phyloP scores from a whole-genome alignment of 1,140 invertebrate genomes.

The Nebria ingens region DNA sequence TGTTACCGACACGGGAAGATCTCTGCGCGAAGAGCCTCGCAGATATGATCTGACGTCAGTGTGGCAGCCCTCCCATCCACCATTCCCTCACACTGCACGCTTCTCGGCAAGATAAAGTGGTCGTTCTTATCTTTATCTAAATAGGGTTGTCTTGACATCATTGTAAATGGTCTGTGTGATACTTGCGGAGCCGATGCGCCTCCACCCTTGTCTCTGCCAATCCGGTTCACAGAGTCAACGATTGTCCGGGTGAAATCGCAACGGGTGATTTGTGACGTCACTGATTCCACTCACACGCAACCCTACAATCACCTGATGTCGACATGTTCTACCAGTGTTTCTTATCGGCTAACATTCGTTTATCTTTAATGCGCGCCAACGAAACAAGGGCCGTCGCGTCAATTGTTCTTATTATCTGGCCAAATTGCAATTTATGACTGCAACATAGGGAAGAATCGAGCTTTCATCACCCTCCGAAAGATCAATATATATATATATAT shows the following conservation, averaged over 20 bases:
- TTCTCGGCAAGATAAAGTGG: conserved; percentile 2
- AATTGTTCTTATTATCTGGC: too few relatives aligned
- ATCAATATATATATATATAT: too few relatives aligned
- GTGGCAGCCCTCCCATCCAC: not conserved
- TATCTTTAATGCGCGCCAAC: too few relatives aligned
- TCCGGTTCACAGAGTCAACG: not conserved
- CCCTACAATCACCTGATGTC: not conserved
- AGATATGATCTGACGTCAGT: conserved; percentile 3
- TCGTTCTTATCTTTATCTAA: conserved; percentile 8
- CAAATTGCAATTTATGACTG: too few relatives aligned
- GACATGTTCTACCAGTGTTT: too few relatives aligned
- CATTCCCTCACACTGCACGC: too few relatives aligned
- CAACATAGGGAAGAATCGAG: too few relatives aligned
- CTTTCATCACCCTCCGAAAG: too few relatives aligned
- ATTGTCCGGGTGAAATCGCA: not conserved
- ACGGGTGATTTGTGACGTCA: not conserved
- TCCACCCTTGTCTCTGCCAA: not conserved
- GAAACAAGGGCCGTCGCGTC: too few relatives aligned
- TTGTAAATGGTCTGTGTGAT: conserved; percentile 8
- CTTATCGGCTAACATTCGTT: too few relatives aligned
- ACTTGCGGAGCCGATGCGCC: not conserved
- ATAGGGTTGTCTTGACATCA: conserved; percentile 9
- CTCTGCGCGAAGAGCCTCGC: not conserved
- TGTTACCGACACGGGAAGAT: not conserved
- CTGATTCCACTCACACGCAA: not conserved